Percentiles rank a stretch among this genome's conserved stretches.
phyloP scores from a whole-genome alignment of 1,140 invertebrate genomes.

The Notospermus geniculatus region DNA sequence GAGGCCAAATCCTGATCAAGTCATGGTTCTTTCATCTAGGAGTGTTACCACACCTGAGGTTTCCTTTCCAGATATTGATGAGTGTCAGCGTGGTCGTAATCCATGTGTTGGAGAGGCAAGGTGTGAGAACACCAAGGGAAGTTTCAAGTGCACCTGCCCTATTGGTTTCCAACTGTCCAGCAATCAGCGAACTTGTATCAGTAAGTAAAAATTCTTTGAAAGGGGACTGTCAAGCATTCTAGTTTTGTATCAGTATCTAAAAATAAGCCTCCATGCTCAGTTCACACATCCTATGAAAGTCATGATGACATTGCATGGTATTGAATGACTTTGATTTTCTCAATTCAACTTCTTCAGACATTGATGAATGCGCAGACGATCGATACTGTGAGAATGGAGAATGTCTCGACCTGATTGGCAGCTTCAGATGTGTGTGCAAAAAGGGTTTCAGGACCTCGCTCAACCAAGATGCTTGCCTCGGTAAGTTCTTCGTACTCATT shows the following conservation, averaged over 20 bases:
- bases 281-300: no score
- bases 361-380: conserved; percentile 77
- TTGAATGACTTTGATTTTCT: neutral
- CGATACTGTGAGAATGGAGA: conserved; percentile 79
- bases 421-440: conserved; percentile 84
- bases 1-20: no score
- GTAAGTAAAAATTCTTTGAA: conserved; percentile 48
- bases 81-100: conserved; percentile 75
- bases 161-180: conserved; percentile 68
- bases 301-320: no score
- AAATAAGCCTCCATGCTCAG: no score
- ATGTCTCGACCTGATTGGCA: conserved; percentile 84
- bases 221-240: neutral
- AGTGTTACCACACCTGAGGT: no score
- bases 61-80: conserved; percentile 75
- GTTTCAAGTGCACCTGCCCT: conserved; percentile 71
- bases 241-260: neutral
- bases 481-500: no score
- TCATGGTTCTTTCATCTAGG: conserved; percentile 32
- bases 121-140: conserved; percentile 65
- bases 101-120: conserved; percentile 77
- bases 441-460: conserved; percentile 73
- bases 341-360: conserved; percentile 61
- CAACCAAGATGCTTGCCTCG: conserved; percentile 69
- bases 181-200: conserved; percentile 78